A percentile compares a stretch with the other conserved stretches of the same genome.
Evolutionary conservation across 2,113 vertebrate species (phyloP).

Genomic region (Irena cyanogastra): DNA sequence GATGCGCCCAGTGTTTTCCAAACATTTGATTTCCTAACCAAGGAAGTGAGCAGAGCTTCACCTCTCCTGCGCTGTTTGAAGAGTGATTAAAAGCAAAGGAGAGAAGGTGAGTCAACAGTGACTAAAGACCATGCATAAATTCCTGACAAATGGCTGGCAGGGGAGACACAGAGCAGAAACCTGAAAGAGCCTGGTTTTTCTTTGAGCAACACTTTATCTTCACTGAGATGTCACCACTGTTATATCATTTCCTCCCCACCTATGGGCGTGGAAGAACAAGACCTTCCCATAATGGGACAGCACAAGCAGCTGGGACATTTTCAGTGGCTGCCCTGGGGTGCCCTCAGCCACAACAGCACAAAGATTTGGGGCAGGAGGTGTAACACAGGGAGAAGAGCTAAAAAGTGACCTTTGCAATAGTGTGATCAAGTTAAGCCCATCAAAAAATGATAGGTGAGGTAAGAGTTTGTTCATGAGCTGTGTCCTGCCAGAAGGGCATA

Average conservation of each 20-base stretch:
- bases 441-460: neutral
- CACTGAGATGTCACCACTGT: neutral
- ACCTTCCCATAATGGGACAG: neutral
- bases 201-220: constrained; percentile 24
- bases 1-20: neutral
- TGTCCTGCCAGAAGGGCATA: neutral
- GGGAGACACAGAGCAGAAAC: neutral
- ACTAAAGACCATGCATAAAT: constrained; percentile 24
- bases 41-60: neutral
- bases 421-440: neutral
- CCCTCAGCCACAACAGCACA: neutral
- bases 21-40: neutral
- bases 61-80: neutral
- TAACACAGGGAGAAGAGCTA: neutral
- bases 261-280: neutral
- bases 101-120: constrained; percentile 32
- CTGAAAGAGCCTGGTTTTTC: neutral
- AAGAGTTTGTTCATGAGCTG: neutral
- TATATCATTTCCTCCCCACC: constrained; percentile 16
- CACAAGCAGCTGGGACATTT: neutral
- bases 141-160: constrained; percentile 17
- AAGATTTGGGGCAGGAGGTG: neutral
- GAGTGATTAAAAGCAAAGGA: neutral
- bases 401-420: neutral
- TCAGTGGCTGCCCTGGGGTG: neutral